Evolutionary conservation across 1,140 invertebrate species (phyloP).

Genomic region (Dryas iulia): DNA sequence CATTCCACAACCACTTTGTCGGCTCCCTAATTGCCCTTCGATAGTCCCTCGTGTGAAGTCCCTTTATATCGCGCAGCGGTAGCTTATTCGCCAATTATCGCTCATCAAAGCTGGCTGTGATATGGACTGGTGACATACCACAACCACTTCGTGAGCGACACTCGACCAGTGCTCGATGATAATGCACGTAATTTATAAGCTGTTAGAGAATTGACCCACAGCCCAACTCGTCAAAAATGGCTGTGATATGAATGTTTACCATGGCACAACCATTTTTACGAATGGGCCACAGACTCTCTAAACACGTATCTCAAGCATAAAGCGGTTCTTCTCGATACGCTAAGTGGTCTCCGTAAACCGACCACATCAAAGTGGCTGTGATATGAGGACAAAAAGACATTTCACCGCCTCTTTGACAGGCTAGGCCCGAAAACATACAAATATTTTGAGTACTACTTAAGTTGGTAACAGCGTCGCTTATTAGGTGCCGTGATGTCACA

Average conservation of each 20-base stretch:
- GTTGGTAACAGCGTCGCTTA: background rate
- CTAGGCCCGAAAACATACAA: constrained; percentile 59
- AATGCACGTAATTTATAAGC: background rate
- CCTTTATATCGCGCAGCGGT: background rate
- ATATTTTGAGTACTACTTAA: background rate
- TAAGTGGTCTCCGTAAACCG: constrained; percentile 65
- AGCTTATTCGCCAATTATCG: constrained; percentile 37
- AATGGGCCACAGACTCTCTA: constrained; percentile 56
- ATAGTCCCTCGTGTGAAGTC: too few relatives aligned
- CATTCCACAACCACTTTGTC: constrained; percentile 69
- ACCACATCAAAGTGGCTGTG: constrained; percentile 80
- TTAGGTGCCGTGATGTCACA: constrained; percentile 4
- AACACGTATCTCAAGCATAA: background rate
- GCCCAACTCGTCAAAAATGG: constrained; percentile 79
- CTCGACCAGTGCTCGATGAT: constrained; percentile 10
- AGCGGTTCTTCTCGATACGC: background rate
- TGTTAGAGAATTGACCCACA: constrained; percentile 38
- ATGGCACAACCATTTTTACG: constrained; percentile 74
- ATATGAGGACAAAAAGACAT: constrained; percentile 70
- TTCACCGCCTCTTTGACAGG: constrained; percentile 77
- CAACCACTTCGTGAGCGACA: constrained; percentile 74
- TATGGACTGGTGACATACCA: constrained; percentile 56
- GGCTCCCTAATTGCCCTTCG: constrained; percentile 36
- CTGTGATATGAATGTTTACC: constrained; percentile 68
- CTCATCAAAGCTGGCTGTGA: constrained; percentile 80